A percentile compares a stretch with the other conserved stretches of the same genome.
phyloP scores from a whole-genome alignment of 2,888 invertebrate genomes.

The Xylota sylvarum region DNA sequence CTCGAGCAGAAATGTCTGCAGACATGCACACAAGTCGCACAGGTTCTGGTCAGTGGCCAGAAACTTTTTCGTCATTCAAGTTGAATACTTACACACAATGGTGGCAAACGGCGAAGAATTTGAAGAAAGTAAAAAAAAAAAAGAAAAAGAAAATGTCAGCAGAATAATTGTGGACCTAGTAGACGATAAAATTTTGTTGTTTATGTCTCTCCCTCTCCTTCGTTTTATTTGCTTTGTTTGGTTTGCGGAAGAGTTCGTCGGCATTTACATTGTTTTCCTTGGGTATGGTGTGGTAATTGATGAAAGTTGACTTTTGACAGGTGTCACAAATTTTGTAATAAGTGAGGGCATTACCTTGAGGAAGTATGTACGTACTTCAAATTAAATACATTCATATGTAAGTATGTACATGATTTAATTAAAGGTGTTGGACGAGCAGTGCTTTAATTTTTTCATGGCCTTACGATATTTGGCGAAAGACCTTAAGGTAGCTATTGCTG shows the following conservation, averaged over 20 bases:
- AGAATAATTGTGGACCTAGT: constrained; percentile 32
- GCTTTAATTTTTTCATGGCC: too few relatives aligned
- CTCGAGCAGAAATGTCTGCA: constrained; percentile 35
- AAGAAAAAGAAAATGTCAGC: constrained; percentile 46
- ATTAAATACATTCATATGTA: too few relatives aligned
- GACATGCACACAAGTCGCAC: constrained; percentile 15
- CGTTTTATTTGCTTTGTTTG: constrained; percentile 3
- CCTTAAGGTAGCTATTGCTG: too few relatives aligned
- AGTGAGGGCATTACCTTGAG: background rate
- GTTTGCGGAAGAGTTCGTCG: constrained; percentile 52
- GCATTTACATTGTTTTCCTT: constrained; percentile 6
- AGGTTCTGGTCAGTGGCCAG: constrained; percentile 62
- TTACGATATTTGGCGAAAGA: too few relatives aligned
- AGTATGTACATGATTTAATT: too few relatives aligned
- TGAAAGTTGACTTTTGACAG: constrained; percentile 48
- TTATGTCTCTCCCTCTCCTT: constrained; percentile 9
- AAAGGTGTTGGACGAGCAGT: too few relatives aligned
- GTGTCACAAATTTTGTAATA: constrained; percentile 36
- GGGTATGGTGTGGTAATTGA: constrained; percentile 16
- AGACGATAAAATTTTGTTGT: constrained; percentile 33
- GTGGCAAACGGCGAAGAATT: constrained; percentile 44
- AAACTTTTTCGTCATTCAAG: constrained; percentile 60
- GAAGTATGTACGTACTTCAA: background rate
- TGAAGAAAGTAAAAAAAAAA: background rate
- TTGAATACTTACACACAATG: constrained; percentile 6